A percentile compares a stretch with the other conserved stretches of the same genome.
These are phyloP conservation scores for Hypothenemus hampei DNA, from an alignment of 1,140 invertebrate genomes.

Conservation along the genomic window DNA sequence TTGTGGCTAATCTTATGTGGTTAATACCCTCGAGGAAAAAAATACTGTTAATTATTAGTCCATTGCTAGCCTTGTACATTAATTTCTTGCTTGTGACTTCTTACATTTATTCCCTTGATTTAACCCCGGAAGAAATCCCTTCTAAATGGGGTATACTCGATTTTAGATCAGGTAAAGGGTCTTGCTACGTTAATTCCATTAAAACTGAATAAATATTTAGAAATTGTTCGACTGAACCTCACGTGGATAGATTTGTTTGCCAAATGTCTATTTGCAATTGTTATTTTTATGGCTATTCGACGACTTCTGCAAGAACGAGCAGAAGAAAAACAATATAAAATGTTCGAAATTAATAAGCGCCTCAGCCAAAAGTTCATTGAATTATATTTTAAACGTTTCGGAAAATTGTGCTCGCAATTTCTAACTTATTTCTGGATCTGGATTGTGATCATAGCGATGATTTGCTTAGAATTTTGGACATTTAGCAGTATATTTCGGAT, in stretches of 20 bases:
- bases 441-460: slow-evolving; percentile 11
- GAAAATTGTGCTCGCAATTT: neutral
- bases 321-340: neutral
- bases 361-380: neutral
- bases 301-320: neutral
- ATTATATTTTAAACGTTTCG: neutral
- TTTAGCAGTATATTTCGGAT: slow-evolving; percentile 5
- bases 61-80: slow-evolving; percentile 6
- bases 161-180: neutral
- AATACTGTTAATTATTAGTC: slow-evolving; percentile 12
- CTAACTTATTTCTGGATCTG: slow-evolving; percentile 14
- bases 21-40: slow-evolving; percentile 5
- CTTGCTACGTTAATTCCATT: too few relatives aligned
- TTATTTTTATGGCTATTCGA: neutral
- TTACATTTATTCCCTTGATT: slow-evolving; percentile 10
- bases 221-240: too few relatives aligned
- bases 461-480: slow-evolving; percentile 11
- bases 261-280: neutral
- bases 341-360: neutral
- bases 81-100: neutral
- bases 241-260: neutral
- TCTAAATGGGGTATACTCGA: neutral
- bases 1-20: slow-evolving; percentile 19
- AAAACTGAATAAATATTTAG: too few relatives aligned
- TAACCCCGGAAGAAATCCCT: slow-evolving; percentile 5